Percentiles rank a stretch among this genome's conserved stretches.
Conservation (phyloP, 2,888 invertebrate species). For the Scelioninae gen. 1 region DNA sequence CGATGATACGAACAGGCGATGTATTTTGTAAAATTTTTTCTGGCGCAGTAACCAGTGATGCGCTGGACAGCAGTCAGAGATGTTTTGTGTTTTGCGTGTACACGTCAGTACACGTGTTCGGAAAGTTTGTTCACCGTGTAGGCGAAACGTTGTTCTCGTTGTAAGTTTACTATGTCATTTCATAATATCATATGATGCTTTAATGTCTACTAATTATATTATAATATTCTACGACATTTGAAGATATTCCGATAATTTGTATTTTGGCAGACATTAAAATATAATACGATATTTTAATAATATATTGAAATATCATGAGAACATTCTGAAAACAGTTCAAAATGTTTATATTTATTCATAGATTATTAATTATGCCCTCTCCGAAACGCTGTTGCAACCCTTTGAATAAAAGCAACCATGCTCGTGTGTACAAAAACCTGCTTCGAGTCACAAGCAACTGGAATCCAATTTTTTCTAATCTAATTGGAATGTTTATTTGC, state of each 20-base stretch:
- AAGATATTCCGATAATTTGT: background rate
- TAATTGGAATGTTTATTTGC: conserved; percentile 14
- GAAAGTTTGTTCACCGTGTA: background rate
- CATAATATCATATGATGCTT: too few relatives aligned
- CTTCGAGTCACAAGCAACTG: background rate
- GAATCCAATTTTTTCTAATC: conserved; percentile 13
- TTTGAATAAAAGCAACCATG: conserved; percentile 7
- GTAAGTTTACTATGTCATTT: background rate
- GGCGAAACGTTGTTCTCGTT: background rate
- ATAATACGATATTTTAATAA: background rate
- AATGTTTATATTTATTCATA: background rate
- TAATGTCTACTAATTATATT: background rate
- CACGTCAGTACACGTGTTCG: background rate
- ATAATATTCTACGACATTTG: background rate
- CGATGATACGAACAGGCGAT: too few relatives aligned
- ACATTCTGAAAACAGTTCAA: background rate
- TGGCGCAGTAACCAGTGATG: too few relatives aligned
- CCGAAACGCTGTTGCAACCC: conserved; percentile 22
- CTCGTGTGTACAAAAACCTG: conserved; percentile 19
- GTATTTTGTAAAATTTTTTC: too few relatives aligned
- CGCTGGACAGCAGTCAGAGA: too few relatives aligned
- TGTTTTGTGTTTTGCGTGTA: too few relatives aligned
- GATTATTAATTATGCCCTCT: conserved; percentile 11
- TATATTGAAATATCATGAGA: background rate
- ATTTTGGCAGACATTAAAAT: background rate